Percentiles rank a stretch among this genome's conserved stretches.
phyloP scores from a whole-genome alignment of 1,140 invertebrate genomes.

The Anastatus disparis region DNA sequence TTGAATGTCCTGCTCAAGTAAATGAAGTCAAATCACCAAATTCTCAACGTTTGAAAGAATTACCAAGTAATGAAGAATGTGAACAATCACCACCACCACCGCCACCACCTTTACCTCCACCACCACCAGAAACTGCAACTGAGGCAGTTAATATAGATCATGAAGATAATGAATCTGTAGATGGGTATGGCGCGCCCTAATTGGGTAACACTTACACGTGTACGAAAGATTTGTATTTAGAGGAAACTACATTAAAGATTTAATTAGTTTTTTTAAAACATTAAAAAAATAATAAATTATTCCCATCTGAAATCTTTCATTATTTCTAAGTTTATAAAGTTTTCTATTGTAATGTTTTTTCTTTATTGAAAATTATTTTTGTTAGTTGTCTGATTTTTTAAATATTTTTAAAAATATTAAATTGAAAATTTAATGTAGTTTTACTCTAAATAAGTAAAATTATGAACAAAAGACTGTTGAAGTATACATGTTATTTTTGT shows the following conservation, averaged over 20 bases:
- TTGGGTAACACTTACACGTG: too few relatives aligned
- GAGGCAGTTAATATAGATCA: constrained; percentile 59
- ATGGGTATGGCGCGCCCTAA: constrained; percentile 31
- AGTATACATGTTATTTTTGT: not conserved
- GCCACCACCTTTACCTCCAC: constrained; percentile 27
- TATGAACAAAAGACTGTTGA: constrained; percentile 9
- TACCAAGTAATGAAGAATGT: constrained; percentile 20
- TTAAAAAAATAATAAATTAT: too few relatives aligned
- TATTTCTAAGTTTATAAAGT: too few relatives aligned
- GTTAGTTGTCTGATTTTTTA: not conserved
- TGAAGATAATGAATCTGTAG: constrained; percentile 47
- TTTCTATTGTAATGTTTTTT: too few relatives aligned
- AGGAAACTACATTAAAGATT: too few relatives aligned
- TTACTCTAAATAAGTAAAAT: not conserved
- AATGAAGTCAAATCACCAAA: constrained; percentile 47
- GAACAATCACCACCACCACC: constrained; percentile 7
- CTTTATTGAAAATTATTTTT: too few relatives aligned
- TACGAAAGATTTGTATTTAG: too few relatives aligned
- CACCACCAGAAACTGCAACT: constrained; percentile 54
- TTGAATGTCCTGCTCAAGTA: constrained; percentile 89
- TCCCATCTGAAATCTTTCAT: too few relatives aligned
- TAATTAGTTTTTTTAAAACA: too few relatives aligned
- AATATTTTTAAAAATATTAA: not conserved
- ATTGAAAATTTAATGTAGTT: not conserved
- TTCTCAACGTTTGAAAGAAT: constrained; percentile 40